Evolutionary conservation across 1,140 invertebrate genomes (phyloP), one percentile per base, ranked within the genome.

Genomic region (Bombus waltoni): DNA sequence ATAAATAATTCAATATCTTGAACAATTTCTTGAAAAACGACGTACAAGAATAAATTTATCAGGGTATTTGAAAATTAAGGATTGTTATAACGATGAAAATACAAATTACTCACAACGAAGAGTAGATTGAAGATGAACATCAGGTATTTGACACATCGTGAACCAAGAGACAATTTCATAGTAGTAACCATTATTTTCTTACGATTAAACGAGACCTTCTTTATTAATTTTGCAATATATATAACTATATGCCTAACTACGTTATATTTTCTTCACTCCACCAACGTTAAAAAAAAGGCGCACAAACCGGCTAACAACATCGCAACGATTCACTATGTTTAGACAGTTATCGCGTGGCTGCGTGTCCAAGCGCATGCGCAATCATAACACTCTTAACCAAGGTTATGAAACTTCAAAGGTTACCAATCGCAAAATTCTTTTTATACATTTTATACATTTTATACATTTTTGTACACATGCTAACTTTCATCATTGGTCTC

Each of bases 101-200:
- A 47, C 11, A n/a, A 8, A 40, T 44, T 71, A 96, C 96, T 97
- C 94, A 97, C 97, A 95, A 97, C 95, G 94, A 97, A 97, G 42
- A 97, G 87, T 74, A 97, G 94, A 92, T 97, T 97, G 93, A 97
- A 97, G 74, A 95, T 92, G 92, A 97, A 97, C 81, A 97, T 95
- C 76, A 97, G 94, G 92, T 96, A 97, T 93, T 97, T 97, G 78
- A 97, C 93, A 81, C 95, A 95, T 92, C 95, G 94, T 10, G 95
- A 95, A 87, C 95, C 95, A 77, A 93, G 88, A 59, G 96, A 94
- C 66, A 96, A 83, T 42, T 91, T 92, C 78, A 94, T 88, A 42
- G 70, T 74, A 62, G 86, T 83, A n/a, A 93, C 88, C 92, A 93
- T 94, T 15, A 11, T 40, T 32, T 72, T 84, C 62, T 89, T 66